Evolutionary conservation across 2,113 vertebrate genomes (phyloP).

Genomic region (Cyphomyrus discorhynchus): DNA sequence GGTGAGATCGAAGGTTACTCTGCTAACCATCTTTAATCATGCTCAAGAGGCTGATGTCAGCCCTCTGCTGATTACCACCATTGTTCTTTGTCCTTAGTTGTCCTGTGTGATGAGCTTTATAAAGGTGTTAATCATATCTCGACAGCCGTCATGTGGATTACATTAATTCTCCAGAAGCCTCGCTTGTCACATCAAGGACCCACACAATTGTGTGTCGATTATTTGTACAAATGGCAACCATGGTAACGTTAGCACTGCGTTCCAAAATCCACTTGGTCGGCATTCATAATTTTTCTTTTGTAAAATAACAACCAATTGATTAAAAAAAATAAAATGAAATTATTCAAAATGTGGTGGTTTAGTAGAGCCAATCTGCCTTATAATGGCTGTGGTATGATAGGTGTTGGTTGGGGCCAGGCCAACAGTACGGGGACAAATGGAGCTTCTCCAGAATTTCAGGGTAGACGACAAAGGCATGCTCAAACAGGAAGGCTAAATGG

Average conservation of each 20-base stretch:
- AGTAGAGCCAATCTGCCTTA: not conserved
- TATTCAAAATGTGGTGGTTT: not conserved
- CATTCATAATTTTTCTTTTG: not conserved
- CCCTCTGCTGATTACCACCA: not conserved
- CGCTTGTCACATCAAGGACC: not conserved
- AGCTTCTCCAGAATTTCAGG: not conserved
- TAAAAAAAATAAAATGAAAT: not conserved
- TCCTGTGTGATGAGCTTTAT: not conserved
- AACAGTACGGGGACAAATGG: not conserved
- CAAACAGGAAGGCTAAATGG: not conserved
- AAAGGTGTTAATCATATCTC: not conserved
- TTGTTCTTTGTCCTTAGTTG: not conserved
- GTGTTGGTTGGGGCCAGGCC: not conserved
- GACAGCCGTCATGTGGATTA: not conserved
- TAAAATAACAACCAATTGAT: not conserved
- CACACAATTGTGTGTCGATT: not conserved
- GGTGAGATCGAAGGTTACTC: not conserved
- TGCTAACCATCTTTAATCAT: not conserved
- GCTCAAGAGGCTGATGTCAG: not conserved
- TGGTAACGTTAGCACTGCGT: not conserved
- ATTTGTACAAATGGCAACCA: not conserved
- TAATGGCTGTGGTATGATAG: not conserved
- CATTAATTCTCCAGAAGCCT: not conserved
- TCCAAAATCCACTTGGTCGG: not conserved
- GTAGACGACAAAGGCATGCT: not conserved